Conservation (phyloP, 2,797 vertebrate species). For the Hafferia zeledoni region DNA sequence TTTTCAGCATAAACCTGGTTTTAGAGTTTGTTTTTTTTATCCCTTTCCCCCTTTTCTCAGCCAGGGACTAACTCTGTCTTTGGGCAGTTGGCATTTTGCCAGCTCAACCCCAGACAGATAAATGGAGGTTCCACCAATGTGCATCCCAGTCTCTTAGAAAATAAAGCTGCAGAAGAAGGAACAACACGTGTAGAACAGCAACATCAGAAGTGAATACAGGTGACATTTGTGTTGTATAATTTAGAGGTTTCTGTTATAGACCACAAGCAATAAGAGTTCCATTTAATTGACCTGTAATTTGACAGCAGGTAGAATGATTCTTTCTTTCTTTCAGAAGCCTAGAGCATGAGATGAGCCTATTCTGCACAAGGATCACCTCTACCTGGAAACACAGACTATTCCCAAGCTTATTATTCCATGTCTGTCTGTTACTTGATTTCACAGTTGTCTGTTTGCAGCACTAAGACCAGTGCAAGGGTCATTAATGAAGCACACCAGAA, state of each 20-base stretch:
- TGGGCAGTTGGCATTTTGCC: too few species aligned
- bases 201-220: not conserved
- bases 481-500: not conserved
- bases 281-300: not conserved
- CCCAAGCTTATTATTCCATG: fast-evolving
- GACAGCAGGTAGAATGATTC: not conserved
- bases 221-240: not conserved
- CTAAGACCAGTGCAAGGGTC: not conserved
- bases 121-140: too few species aligned
- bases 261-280: not conserved
- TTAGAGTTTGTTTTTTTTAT: too few species aligned
- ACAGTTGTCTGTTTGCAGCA: not conserved
- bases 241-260: not conserved
- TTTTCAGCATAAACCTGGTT: too few species aligned
- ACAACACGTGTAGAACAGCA: not conserved
- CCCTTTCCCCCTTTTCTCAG: too few species aligned
- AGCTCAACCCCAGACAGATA: too few species aligned
- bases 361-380: not conserved
- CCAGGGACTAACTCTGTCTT: too few species aligned
- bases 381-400: not conserved
- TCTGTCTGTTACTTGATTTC: too few species aligned
- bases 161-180: not conserved
- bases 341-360: not conserved
- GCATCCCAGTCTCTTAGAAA: not conserved
- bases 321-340: not conserved